Base-by-base conservation (phyloP, 2,797 vertebrate genomes). In the Anguilla anguilla region DNA sequence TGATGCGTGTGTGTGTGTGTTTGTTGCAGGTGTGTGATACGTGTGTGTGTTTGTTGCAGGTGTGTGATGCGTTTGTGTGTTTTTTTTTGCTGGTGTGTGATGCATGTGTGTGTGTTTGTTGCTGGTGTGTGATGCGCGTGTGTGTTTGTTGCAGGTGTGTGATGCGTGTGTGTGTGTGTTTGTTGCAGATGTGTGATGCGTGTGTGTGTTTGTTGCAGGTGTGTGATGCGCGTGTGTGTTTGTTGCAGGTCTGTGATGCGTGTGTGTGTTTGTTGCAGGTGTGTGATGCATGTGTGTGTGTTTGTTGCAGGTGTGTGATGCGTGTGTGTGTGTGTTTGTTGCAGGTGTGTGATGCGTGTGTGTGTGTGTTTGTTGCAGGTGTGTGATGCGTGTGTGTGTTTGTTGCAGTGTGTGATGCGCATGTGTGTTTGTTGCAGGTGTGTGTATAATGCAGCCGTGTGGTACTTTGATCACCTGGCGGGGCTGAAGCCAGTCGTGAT, bases 381-480 rank as follows among this genome's bases (percentile, higher is more conserved):
- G 35, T 35, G 35, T 35, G 35, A 35, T 35, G 35, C 31, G 46
- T n/a, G 35, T 1, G 35, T 35, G 35, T 35, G 35, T 31, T 31
- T 31, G 31, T 31, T 31, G 31, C 31, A 31, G 31, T 31, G 31
- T 31, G 35, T 35, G 35, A 35, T 35, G 35, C 35, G 35, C n/a
- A n/a, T n/a, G n/a, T n/a, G 28, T 87, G 57, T 85, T 35, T 90
- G 72, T 86, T 89, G 46, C 61, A 83, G 90, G 85, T 89, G 55
- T 53, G 97, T 99, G 92, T 99, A 99, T 92, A 94, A 94, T 2
- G 97, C 98, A 53, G 97, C 98, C 0, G 98, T 97, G 31, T 99
- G 99, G 99, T 99, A 99, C 92, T 96, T 97, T 53, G 94, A 97
- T 90, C 99, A 99, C 94, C 96, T 98, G 91, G 94, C 94, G 82